Conservation (phyloP, 2,113 vertebrate genomes). For the Herpailurus yagouaroundi region DNA sequence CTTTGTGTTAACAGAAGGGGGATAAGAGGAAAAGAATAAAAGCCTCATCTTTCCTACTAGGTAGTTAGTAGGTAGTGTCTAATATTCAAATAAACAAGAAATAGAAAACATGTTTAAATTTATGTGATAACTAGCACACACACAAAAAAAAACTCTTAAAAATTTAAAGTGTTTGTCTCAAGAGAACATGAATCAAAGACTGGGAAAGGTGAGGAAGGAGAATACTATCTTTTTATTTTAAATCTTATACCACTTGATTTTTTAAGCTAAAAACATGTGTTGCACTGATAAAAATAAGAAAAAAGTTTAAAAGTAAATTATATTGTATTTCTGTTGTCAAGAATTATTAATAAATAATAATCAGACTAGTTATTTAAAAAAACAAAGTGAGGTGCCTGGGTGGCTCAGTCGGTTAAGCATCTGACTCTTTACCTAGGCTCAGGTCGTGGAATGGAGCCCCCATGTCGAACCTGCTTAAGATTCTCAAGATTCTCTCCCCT, state of each 20-base stretch:
- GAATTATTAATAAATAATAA: constrained; percentile 28
- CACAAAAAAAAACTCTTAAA: not conserved
- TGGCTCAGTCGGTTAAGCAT: no score
- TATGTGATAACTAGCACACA: not conserved
- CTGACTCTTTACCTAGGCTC: no score
- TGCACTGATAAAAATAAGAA: not conserved
- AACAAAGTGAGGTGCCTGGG: not conserved
- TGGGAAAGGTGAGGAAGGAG: not conserved
- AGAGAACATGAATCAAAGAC: not conserved
- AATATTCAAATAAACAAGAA: not conserved
- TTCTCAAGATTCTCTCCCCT: no score
- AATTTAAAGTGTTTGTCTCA: not conserved
- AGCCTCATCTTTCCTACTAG: not conserved
- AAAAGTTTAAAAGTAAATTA: constrained; percentile 31
- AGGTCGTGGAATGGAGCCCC: no score
- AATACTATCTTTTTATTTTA: constrained; percentile 1
- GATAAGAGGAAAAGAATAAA: not conserved
- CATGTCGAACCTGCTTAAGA: no score
- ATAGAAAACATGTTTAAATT: not conserved
- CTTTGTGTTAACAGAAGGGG: not conserved
- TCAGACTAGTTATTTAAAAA: not conserved
- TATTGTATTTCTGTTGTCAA: not conserved
- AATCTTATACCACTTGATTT: not conserved
- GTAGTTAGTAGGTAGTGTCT: not conserved
- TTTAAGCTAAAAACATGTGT: not conserved